Base-by-base conservation (phyloP, 2,797 vertebrate genomes). In the Gymnothorax reevesii region DNA sequence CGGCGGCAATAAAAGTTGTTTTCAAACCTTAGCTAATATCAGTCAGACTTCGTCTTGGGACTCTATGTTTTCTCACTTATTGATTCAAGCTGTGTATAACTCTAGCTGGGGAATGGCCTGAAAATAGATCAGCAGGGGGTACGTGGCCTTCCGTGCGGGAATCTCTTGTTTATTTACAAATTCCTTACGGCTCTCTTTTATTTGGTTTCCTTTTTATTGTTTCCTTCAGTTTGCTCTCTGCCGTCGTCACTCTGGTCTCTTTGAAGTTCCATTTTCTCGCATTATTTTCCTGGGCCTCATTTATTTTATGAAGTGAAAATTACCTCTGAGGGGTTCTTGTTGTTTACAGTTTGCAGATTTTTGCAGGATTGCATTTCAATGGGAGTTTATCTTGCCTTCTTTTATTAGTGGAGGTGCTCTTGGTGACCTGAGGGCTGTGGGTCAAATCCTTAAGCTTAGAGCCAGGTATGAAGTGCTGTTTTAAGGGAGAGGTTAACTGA, bases 231-330 rank as follows among this genome's bases (percentile, higher is more conserved):
- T 87, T 25, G 52, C 83, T 85, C 85, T 85, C 8, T 75, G 86
- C 87, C 89, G 4, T 87, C 89, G 82, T 75, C 82, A 84, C 66
- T 54, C 62, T 4, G 27, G 55, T 7, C 86, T 86, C 91, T 92
- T 92, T 91, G 91, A 92, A 90, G 91, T 90, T 92, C 89, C 87
- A 87, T 89, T 89, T 57, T 84, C 87, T 83, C 84, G 88, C 89
- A 79, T 90, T 88, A 89, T 88, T 88, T 89, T 90, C 89, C 89
- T 85, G 87, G 83, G 84, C 83, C 83, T 83, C 60, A 85, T 91
- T 90, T 89, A 90, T 90, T 92, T 90, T 91, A 88, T 66, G 88
- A 83, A 88, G 89, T 89, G 90, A 92, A 89, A 89, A 89, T 90
- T 91, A 85, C 88, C 84, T 88, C 88, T 84, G 83, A 87, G 86